These are phyloP conservation scores for Ptychoptera contaminata DNA, from an alignment of 2,888 invertebrate genomes.

Conservation along the genomic window DNA sequence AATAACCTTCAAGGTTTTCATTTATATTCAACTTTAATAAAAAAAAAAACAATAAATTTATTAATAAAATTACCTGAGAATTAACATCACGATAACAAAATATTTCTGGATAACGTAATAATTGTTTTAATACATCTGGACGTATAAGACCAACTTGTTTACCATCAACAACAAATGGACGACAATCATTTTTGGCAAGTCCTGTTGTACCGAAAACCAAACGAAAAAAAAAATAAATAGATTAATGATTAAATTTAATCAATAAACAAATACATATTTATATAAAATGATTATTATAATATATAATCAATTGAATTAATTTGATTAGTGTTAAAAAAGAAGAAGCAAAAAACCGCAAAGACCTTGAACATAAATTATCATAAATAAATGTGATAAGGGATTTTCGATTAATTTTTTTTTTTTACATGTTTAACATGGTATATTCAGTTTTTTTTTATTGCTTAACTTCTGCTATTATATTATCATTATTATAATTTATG, in stretches of 20 bases:
- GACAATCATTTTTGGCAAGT: conserved; percentile 59
- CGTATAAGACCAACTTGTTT: conserved; percentile 79
- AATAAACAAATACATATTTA: conserved; percentile 2
- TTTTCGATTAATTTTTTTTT: too few relatives aligned
- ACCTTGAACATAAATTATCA: too few relatives aligned
- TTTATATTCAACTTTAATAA: too few relatives aligned
- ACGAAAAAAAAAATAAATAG: conserved; percentile 7
- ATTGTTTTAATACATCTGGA: conserved; percentile 66
- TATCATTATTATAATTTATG: too few relatives aligned
- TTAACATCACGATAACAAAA: conserved; percentile 28
- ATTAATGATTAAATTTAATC: conserved; percentile 10
- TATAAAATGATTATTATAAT: neutral
- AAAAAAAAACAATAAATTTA: conserved; percentile 1
- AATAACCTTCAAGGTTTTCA: too few relatives aligned
- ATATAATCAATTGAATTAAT: too few relatives aligned
- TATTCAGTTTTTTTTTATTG: too few relatives aligned
- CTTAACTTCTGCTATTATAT: too few relatives aligned
- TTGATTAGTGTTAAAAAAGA: too few relatives aligned
- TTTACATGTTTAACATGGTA: too few relatives aligned
- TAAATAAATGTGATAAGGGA: too few relatives aligned
- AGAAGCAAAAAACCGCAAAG: too few relatives aligned
- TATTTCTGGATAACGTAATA: conserved; percentile 70
- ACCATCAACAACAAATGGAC: conserved; percentile 76
- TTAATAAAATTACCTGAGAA: conserved; percentile 22
- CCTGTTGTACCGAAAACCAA: conserved; percentile 44